These are phyloP conservation scores for Clarias batrachus DNA, from an alignment of 2,113 vertebrate genomes.

Conservation along the genomic window DNA sequence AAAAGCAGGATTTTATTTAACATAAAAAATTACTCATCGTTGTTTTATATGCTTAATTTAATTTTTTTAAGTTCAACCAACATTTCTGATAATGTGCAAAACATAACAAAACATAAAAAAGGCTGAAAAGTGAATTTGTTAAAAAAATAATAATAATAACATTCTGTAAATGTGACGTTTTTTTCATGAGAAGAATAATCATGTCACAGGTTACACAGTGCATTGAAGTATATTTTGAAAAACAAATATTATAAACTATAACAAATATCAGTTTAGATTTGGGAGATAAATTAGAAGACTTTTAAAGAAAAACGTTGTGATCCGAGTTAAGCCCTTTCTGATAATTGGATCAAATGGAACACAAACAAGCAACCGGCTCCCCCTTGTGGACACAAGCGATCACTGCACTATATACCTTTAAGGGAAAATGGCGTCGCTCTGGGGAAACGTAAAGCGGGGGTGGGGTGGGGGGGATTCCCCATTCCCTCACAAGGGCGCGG, in stretches of 20 bases:
- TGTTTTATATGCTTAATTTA: background rate
- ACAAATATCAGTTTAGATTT: background rate
- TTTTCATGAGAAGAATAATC: background rate
- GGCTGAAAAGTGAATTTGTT: background rate
- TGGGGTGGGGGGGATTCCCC: background rate
- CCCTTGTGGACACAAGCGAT: slow-evolving; percentile 59
- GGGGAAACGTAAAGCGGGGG: background rate
- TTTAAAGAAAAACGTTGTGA: background rate
- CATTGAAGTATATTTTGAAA: background rate
- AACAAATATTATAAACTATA: background rate
- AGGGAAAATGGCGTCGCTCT: background rate
- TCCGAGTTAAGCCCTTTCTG: background rate
- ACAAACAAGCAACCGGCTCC: slow-evolving; percentile 46
- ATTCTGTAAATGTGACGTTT: background rate
- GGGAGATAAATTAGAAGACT: background rate
- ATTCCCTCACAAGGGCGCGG: too few relatives aligned
- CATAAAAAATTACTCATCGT: background rate
- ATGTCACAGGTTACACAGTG: background rate
- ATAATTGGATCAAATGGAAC: background rate
- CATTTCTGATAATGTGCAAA: slow-evolving; percentile 37
- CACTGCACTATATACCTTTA: background rate
- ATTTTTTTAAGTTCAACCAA: background rate
- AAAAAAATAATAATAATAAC: background rate
- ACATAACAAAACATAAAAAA: background rate
- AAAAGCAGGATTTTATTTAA: background rate